A percentile compares a stretch with the other conserved stretches of the same genome.
Evolutionary conservation across 2,888 invertebrate genomes (phyloP).

Genomic region (Lithophane socia): DNA sequence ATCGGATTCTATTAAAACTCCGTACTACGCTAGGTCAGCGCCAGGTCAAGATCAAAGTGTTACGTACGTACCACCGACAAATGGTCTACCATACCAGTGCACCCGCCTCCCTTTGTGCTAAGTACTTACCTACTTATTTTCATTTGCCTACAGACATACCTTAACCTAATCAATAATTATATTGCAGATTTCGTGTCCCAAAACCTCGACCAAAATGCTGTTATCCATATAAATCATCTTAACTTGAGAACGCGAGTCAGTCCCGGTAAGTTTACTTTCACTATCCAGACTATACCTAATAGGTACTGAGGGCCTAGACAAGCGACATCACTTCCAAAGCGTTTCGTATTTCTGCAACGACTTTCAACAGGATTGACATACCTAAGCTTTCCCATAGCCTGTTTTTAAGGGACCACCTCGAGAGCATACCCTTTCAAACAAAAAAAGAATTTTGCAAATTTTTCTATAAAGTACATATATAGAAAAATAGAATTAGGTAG

Average conservation of each 20-base stretch:
- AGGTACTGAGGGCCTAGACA: too few species aligned
- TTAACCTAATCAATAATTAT: slow-evolving; percentile 16
- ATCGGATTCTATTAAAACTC: neutral
- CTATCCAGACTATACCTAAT: neutral
- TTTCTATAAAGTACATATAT: too few species aligned
- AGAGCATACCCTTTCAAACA: too few species aligned
- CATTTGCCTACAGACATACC: neutral
- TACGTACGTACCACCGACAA: too few species aligned
- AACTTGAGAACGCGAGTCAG: slow-evolving; percentile 78
- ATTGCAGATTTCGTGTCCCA: slow-evolving; percentile 80
- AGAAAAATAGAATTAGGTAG: too few species aligned
- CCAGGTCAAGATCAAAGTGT: neutral
- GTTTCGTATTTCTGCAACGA: too few species aligned
- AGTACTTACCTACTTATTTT: neutral
- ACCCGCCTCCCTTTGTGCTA: neutral
- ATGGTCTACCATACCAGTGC: neutral
- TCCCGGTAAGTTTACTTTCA: slow-evolving; percentile 76
- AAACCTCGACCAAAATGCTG: slow-evolving; percentile 82
- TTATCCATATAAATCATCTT: slow-evolving; percentile 81
- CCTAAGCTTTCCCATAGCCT: too few species aligned
- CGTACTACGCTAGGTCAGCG: neutral
- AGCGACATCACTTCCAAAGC: too few species aligned
- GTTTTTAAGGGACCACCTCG: too few species aligned
- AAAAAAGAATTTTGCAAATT: too few species aligned
- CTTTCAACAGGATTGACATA: too few species aligned